Percentiles rank a stretch among this genome's conserved stretches.
Evolutionary conservation across 2,888 invertebrate genomes (phyloP).

Genomic region (Pinctada fucata): DNA sequence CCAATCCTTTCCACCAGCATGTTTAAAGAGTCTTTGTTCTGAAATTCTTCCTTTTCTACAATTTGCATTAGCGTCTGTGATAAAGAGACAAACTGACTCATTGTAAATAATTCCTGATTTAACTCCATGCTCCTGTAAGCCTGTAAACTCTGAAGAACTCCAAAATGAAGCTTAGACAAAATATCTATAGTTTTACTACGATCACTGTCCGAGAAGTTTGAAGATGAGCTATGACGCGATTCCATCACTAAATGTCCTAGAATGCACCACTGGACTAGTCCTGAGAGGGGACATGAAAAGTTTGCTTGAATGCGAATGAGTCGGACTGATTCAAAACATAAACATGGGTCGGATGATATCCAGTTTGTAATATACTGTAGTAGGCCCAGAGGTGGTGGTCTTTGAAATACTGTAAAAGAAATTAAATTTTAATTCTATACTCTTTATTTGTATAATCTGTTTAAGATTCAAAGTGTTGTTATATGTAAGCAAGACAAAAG

Average conservation of each 20-base stretch:
- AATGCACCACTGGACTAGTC: slow-evolving; percentile 71
- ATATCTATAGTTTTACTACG: slow-evolving; percentile 48
- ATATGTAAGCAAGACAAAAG: no score
- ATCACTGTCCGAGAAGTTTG: slow-evolving; percentile 25
- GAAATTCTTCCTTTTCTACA: slow-evolving; percentile 30
- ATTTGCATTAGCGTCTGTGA: slow-evolving; percentile 47
- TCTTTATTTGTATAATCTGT: no score
- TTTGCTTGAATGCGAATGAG: slow-evolving; percentile 63
- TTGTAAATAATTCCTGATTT: slow-evolving; percentile 57
- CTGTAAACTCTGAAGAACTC: slow-evolving; percentile 62
- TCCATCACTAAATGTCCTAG: slow-evolving; percentile 61
- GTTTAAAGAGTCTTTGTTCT: slow-evolving; percentile 77
- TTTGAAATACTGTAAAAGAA: slow-evolving; percentile 55
- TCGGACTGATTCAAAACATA: slow-evolving; percentile 70
- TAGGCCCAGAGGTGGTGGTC: slow-evolving; percentile 58
- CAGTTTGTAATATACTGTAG: slow-evolving; percentile 68
- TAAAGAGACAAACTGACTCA: slow-evolving; percentile 55
- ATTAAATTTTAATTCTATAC: no score
- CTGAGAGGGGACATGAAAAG: slow-evolving; percentile 67
- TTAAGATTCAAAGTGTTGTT: no score
- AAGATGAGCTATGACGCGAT: background rate
- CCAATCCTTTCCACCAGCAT: slow-evolving; percentile 87
- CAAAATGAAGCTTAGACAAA: slow-evolving; percentile 65
- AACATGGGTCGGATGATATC: slow-evolving; percentile 66
- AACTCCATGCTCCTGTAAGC: slow-evolving; percentile 59